Evolutionary conservation across 1,140 invertebrate genomes (phyloP).

Genomic region (Conopomorpha cramerella): DNA sequence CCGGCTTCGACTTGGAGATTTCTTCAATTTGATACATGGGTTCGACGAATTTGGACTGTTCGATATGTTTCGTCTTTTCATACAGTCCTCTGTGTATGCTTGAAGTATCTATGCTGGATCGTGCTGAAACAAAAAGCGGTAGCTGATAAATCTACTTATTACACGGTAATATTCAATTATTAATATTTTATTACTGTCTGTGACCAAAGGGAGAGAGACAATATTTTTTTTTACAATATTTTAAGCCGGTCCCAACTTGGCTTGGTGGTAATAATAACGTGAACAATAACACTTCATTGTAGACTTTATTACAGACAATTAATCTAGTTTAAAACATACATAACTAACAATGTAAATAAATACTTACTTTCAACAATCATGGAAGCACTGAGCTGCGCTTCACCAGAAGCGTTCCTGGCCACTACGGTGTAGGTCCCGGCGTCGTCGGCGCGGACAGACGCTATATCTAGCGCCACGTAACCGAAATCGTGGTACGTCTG

Average conservation of each 20-base stretch:
- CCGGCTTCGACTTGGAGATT: constrained; percentile 90
- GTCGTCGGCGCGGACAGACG: constrained; percentile 84
- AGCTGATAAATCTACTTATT: not conserved
- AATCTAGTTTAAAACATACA: constrained; percentile 7
- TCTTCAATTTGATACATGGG: constrained; percentile 90
- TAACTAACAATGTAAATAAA: constrained; percentile 6
- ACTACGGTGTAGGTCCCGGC: constrained; percentile 86
- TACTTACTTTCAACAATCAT: constrained; percentile 88
- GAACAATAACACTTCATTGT: too few species aligned
- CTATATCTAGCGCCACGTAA: constrained; percentile 92
- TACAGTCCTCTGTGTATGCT: constrained; percentile 84
- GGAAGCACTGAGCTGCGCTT: constrained; percentile 78
- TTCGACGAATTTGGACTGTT: constrained; percentile 83
- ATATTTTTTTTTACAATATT: too few species aligned
- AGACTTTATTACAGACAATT: too few species aligned
- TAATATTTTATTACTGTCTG: constrained; percentile 2
- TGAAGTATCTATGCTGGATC: constrained; percentile 83
- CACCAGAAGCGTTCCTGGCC: constrained; percentile 85
- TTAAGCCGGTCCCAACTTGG: too few species aligned
- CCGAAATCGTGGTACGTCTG: constrained; percentile 95
- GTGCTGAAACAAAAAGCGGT: constrained; percentile 63
- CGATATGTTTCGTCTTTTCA: constrained; percentile 86
- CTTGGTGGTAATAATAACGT: too few species aligned
- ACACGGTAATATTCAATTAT: constrained; percentile 2
- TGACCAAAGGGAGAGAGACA: too few species aligned